Evolutionary conservation across 2,113 vertebrate genomes (phyloP), one percentile per base, ranked within the genome.

Genomic region (Myotis lucifugus): DNA sequence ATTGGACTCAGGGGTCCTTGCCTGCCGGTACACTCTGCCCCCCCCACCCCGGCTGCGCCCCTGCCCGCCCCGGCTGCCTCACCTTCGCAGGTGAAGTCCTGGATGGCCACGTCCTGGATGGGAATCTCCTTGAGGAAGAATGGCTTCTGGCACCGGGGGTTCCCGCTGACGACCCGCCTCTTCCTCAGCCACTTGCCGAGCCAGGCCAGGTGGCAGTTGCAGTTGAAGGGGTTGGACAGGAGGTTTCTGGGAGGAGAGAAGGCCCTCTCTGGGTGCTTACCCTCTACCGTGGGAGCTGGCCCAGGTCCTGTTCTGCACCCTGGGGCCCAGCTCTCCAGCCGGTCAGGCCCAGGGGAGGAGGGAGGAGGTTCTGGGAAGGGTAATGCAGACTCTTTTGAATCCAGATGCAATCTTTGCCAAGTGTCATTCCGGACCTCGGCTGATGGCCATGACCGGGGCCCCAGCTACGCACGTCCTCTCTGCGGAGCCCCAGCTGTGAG

Each of bases 91-190:
- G 99, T 99, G 93, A 99, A 99, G 98, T 99, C 99, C 23, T 99
- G 99, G 27, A 98, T 96, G 61, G 99, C 99, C 82, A 99, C 99
- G 3, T 99, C 99, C 98, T 99, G 99, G 97, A 99, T 99, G 85
- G 99, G 99, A 96, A 99, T 99, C 98, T 99, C 99, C 97, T 99
- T 99, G 74, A 99, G 98, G 98, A 99, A 99, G 97, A 99, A 99
- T 0, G 99, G 99, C 69, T 99, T 99, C 98, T 99, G 99, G 98
- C 99, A 99, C 90, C 99, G 99, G 85, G 99, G 99, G 98, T 99
- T 99, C 96, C 99, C 99, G 29, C 99, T 99, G 88, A 99, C 99
- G 82, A 99, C 98, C 59, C 99, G 98, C 78, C 99, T 99, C 98
- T 99, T 99, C 98, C 99, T 99, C 92, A 99, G 96, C 99, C 99